phyloP scores from a whole-genome alignment of 2,113 vertebrate species.

The Caranx melampygus region DNA sequence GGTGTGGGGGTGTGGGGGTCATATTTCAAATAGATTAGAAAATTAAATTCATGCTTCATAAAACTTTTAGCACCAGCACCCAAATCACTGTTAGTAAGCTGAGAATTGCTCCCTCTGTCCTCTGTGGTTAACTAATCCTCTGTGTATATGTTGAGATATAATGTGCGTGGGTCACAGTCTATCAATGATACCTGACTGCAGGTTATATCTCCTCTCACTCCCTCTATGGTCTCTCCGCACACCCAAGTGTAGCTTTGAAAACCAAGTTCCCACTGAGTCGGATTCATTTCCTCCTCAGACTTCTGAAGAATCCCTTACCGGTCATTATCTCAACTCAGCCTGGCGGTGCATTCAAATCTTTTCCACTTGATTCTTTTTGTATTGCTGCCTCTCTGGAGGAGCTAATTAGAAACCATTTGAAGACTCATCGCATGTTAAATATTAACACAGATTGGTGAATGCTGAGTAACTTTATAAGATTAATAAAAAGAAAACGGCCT shows the following conservation, averaged over 20 bases:
- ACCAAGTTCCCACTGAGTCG: slow-evolving; percentile 11
- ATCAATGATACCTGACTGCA: slow-evolving; percentile 29
- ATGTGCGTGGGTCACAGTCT: slow-evolving; percentile 26
- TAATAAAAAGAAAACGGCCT: neutral
- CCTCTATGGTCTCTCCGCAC: slow-evolving; percentile 7
- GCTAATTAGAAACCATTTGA: slow-evolving; percentile 28
- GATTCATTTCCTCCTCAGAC: slow-evolving; percentile 39
- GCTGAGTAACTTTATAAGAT: slow-evolving; percentile 16
- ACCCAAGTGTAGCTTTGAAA: slow-evolving; percentile 16
- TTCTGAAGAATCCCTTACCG: slow-evolving; percentile 34
- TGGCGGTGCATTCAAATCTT: slow-evolving; percentile 21
- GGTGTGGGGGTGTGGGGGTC: neutral
- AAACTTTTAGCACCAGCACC: slow-evolving; percentile 30
- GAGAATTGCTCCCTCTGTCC: slow-evolving; percentile 38
- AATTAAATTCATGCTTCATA: slow-evolving; percentile 56
- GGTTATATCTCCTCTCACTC: neutral
- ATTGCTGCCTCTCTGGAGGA: slow-evolving; percentile 8
- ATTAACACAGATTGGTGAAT: neutral
- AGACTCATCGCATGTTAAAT: slow-evolving; percentile 11
- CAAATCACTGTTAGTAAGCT: slow-evolving; percentile 37
- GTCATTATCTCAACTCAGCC: slow-evolving; percentile 48
- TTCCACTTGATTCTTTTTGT: slow-evolving; percentile 25
- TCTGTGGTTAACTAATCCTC: slow-evolving; percentile 43
- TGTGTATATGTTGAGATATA: slow-evolving; percentile 6
- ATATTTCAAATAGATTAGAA: slow-evolving; percentile 57